Evolutionary conservation across 2,888 invertebrate genomes (phyloP), one percentile per base, ranked within the genome.

Genomic region (Hypomecis punctinalis): DNA sequence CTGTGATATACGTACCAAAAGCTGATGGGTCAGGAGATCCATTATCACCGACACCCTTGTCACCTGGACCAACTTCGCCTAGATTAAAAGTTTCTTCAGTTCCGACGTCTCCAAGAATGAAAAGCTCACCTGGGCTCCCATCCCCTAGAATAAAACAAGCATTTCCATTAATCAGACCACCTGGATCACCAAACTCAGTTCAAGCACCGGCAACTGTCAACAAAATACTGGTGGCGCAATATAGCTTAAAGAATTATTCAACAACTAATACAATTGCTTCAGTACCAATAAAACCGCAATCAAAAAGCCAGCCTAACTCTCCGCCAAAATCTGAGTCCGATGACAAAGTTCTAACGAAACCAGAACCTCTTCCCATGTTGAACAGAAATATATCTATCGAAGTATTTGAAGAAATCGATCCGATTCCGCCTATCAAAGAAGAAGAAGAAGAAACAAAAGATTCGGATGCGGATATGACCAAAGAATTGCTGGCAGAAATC

Each of bases 1-100:
- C 98, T 69, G 98, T 98, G 51, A 98, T 98, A 80, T 98, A 96
- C 82, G 96, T 98, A 77, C 97, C 98, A 61, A 97, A 97, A 89
- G 95, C 96, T 55, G 96, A 97, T 76, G 94, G 94, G 47, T 88
- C 92, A 11, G 84, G 88, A 75, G 93, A 93, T 76, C 91, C 93
- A 1, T 86, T 94, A 76, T 95, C 95, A n/a, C 95, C 95, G 0
- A 94, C 94, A 8, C 93, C 94, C 8, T 81, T 94, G 64, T 94
- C 94, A 4, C 94, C 95, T 23, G 95, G 94, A 57, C 95, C 95
- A 9, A 94, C 94, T 35, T 95, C 95, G 3, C 94, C 94, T 43
- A 89, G 94, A 66, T 81, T 95, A 67, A 95, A 94, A 86, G 94
- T 94, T 65, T 94, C 95, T 36, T 96, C 96, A 72, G 96, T 96